Percentiles rank a stretch among this genome's conserved stretches.
phyloP scores from a whole-genome alignment of 2,113 vertebrate genomes.

The Prochilodus magdalenae region DNA sequence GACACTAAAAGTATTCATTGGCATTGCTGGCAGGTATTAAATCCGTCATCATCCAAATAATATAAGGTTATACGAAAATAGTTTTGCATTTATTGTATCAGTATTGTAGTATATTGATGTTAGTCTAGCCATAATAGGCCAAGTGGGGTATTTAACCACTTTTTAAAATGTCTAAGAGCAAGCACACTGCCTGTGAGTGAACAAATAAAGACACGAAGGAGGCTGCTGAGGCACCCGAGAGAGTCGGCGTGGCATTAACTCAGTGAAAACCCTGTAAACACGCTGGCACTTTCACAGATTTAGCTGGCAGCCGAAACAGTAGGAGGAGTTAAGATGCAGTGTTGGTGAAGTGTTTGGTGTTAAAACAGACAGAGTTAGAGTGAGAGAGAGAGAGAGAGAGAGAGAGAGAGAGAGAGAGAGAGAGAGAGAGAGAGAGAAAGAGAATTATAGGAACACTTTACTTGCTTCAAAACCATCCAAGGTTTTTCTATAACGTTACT shows the following conservation, averaged over 20 bases:
- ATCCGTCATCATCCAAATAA: too few relatives aligned
- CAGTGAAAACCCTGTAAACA: slow-evolving; percentile 44
- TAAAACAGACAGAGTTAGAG: background rate
- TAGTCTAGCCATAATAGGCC: background rate
- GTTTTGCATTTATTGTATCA: too few relatives aligned
- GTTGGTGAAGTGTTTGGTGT: slow-evolving; percentile 50
- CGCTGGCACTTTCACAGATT: slow-evolving; percentile 42
- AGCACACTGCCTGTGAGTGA: background rate
- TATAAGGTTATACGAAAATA: too few relatives aligned
- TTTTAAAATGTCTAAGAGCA: background rate
- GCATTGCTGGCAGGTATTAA: too few relatives aligned
- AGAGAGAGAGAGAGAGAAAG: background rate
- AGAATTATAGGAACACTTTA: slow-evolving; percentile 58
- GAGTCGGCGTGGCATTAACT: slow-evolving; percentile 17
- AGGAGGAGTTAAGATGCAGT: slow-evolving; percentile 52
- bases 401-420: background rate
- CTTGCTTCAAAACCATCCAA: slow-evolving; percentile 81
- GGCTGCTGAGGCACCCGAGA: background rate
- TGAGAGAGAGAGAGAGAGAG: background rate
- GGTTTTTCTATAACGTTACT: too few relatives aligned
- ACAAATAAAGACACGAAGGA: background rate
- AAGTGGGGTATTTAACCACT: background rate
- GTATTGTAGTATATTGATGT: background rate
- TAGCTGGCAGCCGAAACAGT: slow-evolving; percentile 44
- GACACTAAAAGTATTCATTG: too few relatives aligned